Conservation (phyloP, 2,113 vertebrate species). For the Clarias gariepinus region DNA sequence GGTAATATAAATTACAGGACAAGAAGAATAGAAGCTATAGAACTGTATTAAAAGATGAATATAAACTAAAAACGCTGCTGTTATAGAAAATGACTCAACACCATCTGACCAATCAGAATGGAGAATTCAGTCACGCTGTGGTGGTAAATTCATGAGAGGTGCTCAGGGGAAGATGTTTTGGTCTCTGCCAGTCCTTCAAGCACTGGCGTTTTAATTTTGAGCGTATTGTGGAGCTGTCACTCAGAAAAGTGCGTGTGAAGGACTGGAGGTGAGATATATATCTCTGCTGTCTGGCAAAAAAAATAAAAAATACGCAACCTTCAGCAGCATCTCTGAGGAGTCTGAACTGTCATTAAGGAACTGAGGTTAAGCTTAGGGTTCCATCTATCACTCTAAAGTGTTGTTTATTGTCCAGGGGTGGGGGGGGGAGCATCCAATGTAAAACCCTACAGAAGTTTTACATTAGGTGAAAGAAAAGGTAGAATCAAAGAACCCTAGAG, state of each 20-base stretch:
- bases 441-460: background rate
- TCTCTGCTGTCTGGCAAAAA: slow-evolving; percentile 4
- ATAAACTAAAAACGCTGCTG: background rate
- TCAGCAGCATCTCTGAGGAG: slow-evolving; percentile 12
- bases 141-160: background rate
- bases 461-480: background rate
- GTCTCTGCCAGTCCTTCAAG: background rate
- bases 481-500: background rate
- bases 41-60: background rate
- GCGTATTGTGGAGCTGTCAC: slow-evolving; percentile 5
- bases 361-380: background rate
- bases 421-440: background rate
- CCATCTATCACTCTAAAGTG: background rate
- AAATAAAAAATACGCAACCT: background rate
- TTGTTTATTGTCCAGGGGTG: background rate
- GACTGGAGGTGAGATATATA: background rate
- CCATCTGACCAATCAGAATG: background rate
- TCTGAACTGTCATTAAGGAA: background rate
- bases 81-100: background rate
- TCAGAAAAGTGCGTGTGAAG: slow-evolving; percentile 1
- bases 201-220: slow-evolving; percentile 12
- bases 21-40: background rate
- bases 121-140: background rate
- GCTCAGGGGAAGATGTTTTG: slow-evolving; percentile 10
- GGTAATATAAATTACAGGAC: background rate